Conservation (phyloP, 1,140 invertebrate species). For the Metaphire vulgaris region DNA sequence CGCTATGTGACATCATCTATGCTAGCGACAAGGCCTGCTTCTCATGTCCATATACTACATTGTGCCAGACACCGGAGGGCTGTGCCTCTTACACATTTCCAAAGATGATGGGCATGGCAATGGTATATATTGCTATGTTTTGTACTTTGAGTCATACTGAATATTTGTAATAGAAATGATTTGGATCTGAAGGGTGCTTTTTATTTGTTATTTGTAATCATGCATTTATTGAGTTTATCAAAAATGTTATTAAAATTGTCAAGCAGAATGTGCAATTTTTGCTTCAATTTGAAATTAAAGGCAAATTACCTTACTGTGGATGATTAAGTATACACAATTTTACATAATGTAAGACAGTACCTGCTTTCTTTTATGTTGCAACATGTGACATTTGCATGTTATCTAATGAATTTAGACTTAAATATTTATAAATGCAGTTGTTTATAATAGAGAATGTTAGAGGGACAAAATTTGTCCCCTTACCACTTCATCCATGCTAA, state of each 20-base stretch:
- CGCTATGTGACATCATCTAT: constrained; percentile 81
- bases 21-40: constrained; percentile 79
- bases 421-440: too few species aligned
- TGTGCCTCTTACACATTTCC: constrained; percentile 78
- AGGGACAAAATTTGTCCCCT: too few species aligned
- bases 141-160: background rate
- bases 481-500: too few species aligned
- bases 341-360: too few species aligned
- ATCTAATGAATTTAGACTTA: too few species aligned
- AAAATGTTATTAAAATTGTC: constrained; percentile 4
- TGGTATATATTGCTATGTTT: constrained; percentile 53
- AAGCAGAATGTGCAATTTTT: too few species aligned
- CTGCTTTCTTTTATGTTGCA: too few species aligned
- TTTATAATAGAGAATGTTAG: too few species aligned
- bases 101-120: constrained; percentile 67
- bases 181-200: background rate
- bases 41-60: constrained; percentile 71
- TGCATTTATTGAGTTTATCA: background rate
- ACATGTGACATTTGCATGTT: too few species aligned
- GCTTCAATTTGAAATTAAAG: too few species aligned
- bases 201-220: background rate
- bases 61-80: constrained; percentile 76
- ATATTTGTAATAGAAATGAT: background rate
- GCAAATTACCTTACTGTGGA: too few species aligned
- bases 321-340: too few species aligned